Conservation (phyloP, 2,113 vertebrate genomes). For the Tonatia bakeri region DNA sequence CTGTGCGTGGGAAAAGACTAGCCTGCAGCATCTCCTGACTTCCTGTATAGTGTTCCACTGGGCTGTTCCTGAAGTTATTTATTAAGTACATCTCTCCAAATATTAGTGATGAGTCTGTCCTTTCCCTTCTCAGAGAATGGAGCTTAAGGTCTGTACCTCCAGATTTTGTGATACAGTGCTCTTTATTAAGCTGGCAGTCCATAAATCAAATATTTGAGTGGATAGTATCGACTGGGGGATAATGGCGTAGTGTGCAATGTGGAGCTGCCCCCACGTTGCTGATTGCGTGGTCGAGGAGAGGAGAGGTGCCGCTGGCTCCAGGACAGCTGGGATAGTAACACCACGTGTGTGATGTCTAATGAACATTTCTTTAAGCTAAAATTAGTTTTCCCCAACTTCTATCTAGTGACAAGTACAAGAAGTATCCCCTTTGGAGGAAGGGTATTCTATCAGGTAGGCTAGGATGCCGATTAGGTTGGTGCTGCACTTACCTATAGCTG, state of each 20-base stretch:
- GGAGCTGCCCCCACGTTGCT: background rate
- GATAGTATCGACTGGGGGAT: background rate
- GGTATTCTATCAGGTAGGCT: background rate
- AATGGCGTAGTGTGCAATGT: background rate
- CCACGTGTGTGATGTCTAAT: background rate
- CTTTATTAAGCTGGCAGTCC: background rate
- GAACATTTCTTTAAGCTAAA: background rate
- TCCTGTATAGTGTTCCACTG: background rate
- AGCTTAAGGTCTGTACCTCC: background rate
- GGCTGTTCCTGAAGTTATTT: background rate
- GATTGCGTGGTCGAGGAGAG: background rate
- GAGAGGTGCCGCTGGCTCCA: background rate
- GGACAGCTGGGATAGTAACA: background rate
- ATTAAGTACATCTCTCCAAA: background rate
- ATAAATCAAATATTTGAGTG: background rate
- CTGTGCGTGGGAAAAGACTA: background rate
- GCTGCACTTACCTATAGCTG: background rate
- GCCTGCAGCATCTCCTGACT: background rate
- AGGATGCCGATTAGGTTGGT: background rate
- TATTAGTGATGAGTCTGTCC: background rate
- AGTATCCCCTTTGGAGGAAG: background rate
- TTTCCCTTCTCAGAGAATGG: background rate
- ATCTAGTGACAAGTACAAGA: background rate
- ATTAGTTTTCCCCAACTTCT: background rate
- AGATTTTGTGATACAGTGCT: background rate